Conservation (phyloP, 2,888 invertebrate species). For the Spodoptera exigua region DNA sequence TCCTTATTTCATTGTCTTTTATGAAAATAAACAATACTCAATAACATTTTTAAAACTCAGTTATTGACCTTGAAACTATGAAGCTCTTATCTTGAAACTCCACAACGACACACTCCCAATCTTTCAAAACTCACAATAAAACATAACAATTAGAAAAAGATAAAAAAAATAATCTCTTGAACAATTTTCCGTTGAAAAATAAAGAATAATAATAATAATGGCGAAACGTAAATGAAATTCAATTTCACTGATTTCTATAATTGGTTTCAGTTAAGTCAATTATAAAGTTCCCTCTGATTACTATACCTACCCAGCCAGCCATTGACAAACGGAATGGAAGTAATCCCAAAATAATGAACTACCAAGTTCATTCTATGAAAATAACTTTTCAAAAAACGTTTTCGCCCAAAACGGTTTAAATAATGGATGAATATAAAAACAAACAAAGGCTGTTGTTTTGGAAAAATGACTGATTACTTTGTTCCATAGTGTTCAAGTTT, state of each 20-base stretch:
- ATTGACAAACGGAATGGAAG: slow-evolving; percentile 30
- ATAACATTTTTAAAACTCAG: too few relatives aligned
- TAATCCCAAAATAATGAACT: slow-evolving; percentile 43
- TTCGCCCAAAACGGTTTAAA: slow-evolving; percentile 33
- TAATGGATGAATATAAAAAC: slow-evolving; percentile 4
- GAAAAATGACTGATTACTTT: slow-evolving; percentile 8
- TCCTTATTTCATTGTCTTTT: too few relatives aligned
- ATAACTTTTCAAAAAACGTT: slow-evolving; percentile 26
- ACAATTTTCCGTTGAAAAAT: too few relatives aligned
- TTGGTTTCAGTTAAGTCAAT: slow-evolving; percentile 18
- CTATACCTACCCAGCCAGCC: slow-evolving; percentile 6
- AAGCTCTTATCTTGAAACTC: neutral
- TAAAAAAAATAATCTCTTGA: too few relatives aligned
- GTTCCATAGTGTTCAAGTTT: slow-evolving; percentile 9
- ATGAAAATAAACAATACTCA: too few relatives aligned
- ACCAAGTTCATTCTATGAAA: slow-evolving; percentile 16
- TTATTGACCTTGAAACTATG: too few relatives aligned
- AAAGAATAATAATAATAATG: too few relatives aligned
- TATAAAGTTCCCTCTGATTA: slow-evolving; percentile 18
- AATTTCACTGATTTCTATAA: slow-evolving; percentile 6
- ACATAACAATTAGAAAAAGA: too few relatives aligned
- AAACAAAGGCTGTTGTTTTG: slow-evolving; percentile 2
- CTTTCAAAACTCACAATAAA: too few relatives aligned
- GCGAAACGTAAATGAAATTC: slow-evolving; percentile 3
- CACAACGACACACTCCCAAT: neutral